Percentiles rank a stretch among this genome's conserved stretches.
Conservation (phyloP, 2,113 vertebrate species). For the Heloderma charlesbogerti region DNA sequence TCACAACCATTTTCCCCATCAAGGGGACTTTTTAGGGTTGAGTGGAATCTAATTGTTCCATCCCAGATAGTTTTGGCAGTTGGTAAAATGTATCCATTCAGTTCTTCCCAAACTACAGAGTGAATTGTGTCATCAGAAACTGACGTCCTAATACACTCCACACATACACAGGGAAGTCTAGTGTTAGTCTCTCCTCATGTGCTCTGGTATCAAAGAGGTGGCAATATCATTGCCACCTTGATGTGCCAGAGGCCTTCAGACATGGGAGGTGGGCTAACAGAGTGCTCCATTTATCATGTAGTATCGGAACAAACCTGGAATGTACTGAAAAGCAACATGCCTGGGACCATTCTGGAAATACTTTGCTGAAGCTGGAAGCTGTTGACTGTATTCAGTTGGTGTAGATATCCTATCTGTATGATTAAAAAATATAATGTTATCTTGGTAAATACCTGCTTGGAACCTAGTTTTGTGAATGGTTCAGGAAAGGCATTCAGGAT, state of each 20-base stretch:
- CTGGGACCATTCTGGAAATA: background rate
- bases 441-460: background rate
- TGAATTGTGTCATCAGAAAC: background rate
- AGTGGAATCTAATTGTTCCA: background rate
- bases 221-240: background rate
- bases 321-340: background rate
- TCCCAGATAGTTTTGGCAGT: background rate
- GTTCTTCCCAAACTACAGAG: background rate
- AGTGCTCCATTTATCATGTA: background rate
- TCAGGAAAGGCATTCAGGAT: background rate
- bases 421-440: background rate
- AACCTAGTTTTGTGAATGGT: background rate
- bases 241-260: background rate
- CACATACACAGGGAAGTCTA: background rate
- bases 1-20: background rate
- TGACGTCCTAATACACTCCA: background rate
- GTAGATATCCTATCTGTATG: background rate
- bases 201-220: background rate
- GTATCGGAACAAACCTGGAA: background rate
- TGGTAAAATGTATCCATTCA: background rate
- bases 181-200: background rate
- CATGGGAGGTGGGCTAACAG: background rate
- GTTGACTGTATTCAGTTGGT: background rate
- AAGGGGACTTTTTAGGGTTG: background rate
- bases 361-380: background rate